Conservation (phyloP, 2,797 vertebrate species). For the Myotis pilosus region DNA sequence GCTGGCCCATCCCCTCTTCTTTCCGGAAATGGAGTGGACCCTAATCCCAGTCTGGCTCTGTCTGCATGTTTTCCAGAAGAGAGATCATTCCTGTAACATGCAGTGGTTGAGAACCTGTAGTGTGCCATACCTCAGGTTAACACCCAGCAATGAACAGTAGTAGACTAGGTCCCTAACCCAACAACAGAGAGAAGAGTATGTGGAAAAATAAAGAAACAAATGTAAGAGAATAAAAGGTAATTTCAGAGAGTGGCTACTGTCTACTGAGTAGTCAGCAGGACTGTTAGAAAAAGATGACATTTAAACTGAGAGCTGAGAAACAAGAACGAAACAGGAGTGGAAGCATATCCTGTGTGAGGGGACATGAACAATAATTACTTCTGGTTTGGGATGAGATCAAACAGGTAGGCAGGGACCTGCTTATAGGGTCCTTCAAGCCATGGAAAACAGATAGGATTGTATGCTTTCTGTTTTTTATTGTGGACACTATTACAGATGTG, state of each 20-base stretch:
- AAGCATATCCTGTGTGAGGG: not conserved
- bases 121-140: not conserved
- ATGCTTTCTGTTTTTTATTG: too few relatives aligned
- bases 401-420: not conserved
- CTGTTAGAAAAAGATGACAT: not conserved
- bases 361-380: not conserved
- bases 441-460: not conserved
- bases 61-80: not conserved
- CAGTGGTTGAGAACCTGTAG: not conserved
- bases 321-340: not conserved
- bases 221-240: not conserved
- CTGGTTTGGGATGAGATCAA: not conserved
- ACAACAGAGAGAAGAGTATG: not conserved
- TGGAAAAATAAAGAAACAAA: not conserved
- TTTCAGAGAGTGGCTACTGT: not conserved
- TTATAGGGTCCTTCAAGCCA: not conserved
- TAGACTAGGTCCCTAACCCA: not conserved
- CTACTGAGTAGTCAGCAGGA: not conserved
- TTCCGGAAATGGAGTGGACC: not conserved
- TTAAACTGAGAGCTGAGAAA: not conserved
- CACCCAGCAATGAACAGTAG: not conserved
- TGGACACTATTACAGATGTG: too few relatives aligned
- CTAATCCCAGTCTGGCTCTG: not conserved
- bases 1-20: not conserved
- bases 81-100: not conserved